Base-by-base conservation (phyloP, 2,888 invertebrate species). In the Neoitamus cyanurus region DNA sequence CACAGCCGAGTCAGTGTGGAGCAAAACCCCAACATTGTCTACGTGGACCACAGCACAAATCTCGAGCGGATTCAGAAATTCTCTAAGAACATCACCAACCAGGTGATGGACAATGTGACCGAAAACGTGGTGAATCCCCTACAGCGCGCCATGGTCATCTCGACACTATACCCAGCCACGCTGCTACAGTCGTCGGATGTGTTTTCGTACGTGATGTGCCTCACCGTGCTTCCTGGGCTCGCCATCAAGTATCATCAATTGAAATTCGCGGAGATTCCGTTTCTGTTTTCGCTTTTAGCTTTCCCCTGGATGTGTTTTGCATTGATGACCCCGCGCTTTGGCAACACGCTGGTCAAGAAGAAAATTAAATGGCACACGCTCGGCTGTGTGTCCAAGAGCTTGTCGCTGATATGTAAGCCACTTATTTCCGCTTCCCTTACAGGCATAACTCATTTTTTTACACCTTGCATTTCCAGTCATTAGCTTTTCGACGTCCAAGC, bases 291-390 rank as follows among this genome's bases (percentile, higher is more conserved):
- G 0, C 86, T 91, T 83, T 87, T 91, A n/a, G 91, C 91, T n/a
- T 91, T 91, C 84, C 91, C 91, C 0, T 91, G 91, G 91, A 91
- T 91, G 91, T 91, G 91, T 87, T 91, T 91, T 85, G 90, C 91
- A 0, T 86, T 91, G 87, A 91, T 91, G 91, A 91, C 91, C 28
- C 91, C 91, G 1, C 89, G 91, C 7, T 91, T 91, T 84, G 90
- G 91, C 0, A 88, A 84, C 37, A 90, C 89, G 6, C 88, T 91
- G 3, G 89, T 89, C 83, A 90, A 90, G 80, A 88, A 88, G 11
- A 90, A 90, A 85, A 88, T 89, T 28, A 88, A 90, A 48, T 91
- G 91, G 91, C 90, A 90, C 86, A 90, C 89, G 0, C 84, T 91
- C 83, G 91, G 91, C 46, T 90, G 90, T 86, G 87, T 90, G 48